phyloP scores from a whole-genome alignment of 2,888 invertebrate genomes.

The Caenorhabditis auriculariae region DNA sequence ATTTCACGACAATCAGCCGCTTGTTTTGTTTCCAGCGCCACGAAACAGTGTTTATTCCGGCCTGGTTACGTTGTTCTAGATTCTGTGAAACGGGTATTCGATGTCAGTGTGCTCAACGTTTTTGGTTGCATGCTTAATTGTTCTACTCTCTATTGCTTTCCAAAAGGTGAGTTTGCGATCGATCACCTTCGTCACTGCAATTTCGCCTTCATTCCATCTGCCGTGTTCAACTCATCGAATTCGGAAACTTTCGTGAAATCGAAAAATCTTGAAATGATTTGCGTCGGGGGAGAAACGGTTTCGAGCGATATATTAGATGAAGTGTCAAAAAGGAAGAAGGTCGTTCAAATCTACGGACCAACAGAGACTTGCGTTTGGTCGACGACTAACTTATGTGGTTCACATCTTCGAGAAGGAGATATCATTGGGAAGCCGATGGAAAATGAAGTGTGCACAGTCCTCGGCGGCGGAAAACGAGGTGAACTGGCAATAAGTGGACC shows the following conservation, averaged over 20 bases:
- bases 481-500: conserved; percentile 23
- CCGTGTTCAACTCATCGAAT: conserved; percentile 50
- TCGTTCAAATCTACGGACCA: conserved; percentile 56
- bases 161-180: not conserved
- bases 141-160: not conserved
- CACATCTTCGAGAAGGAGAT: conserved; percentile 13
- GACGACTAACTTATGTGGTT: conserved; percentile 28
- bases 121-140: conserved; percentile 42
- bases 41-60: conserved; percentile 36
- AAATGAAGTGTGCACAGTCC: conserved; percentile 16
- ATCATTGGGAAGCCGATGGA: conserved; percentile 35
- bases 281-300: conserved; percentile 56
- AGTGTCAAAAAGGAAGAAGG: conserved; percentile 12
- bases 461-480: conserved; percentile 12
- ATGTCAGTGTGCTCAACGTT: conserved; percentile 55
- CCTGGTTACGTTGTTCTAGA: conserved; percentile 29
- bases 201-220: conserved; percentile 49
- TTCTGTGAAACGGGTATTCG: conserved; percentile 54
- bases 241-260: conserved; percentile 23
- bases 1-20: conserved; percentile 39
- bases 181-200: conserved; percentile 4
- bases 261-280: conserved; percentile 26
- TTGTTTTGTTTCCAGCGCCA: conserved; percentile 37
- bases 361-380: conserved; percentile 58
- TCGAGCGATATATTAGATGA: conserved; percentile 11